phyloP scores from a whole-genome alignment of 2,113 vertebrate genomes.

The Microcebus ravelobensis region DNA sequence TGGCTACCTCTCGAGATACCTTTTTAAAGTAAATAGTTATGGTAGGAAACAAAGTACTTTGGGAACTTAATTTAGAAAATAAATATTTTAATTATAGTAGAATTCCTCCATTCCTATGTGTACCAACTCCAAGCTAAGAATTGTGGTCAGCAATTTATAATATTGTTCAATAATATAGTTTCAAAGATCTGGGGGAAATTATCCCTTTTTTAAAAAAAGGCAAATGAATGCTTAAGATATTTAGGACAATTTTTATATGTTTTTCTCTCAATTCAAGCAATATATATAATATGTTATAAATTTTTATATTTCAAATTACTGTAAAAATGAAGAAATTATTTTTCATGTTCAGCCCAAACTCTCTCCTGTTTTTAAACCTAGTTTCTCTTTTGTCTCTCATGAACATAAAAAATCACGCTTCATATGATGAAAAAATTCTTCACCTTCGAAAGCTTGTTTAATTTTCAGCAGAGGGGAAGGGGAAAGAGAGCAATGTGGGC shows the following conservation, averaged over 20 bases:
- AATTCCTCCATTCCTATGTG: not conserved
- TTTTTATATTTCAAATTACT: not conserved
- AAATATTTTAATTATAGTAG: constrained; percentile 51
- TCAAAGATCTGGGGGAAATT: not conserved
- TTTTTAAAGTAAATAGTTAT: not conserved
- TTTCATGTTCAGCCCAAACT: not conserved
- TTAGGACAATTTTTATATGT: not conserved
- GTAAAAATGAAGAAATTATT: not conserved
- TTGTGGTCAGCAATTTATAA: not conserved
- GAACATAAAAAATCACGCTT: not conserved
- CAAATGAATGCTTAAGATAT: not conserved
- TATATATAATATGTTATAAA: not conserved
- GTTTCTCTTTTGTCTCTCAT: not conserved
- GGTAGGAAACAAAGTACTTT: not conserved
- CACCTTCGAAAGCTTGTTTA: not conserved
- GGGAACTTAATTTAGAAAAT: constrained; percentile 42
- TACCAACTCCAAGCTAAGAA: constrained; percentile 22
- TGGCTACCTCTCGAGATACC: too few relatives aligned
- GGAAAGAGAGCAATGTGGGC: not conserved
- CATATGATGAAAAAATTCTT: not conserved
- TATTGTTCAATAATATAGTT: not conserved
- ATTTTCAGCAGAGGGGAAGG: not conserved
- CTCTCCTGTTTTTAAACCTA: not conserved
- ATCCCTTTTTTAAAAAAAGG: not conserved
- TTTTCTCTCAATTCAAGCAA: not conserved